These are phyloP conservation scores for Ginglymostoma cirratum DNA, from an alignment of 2,113 vertebrate genomes.

Conservation along the genomic window DNA sequence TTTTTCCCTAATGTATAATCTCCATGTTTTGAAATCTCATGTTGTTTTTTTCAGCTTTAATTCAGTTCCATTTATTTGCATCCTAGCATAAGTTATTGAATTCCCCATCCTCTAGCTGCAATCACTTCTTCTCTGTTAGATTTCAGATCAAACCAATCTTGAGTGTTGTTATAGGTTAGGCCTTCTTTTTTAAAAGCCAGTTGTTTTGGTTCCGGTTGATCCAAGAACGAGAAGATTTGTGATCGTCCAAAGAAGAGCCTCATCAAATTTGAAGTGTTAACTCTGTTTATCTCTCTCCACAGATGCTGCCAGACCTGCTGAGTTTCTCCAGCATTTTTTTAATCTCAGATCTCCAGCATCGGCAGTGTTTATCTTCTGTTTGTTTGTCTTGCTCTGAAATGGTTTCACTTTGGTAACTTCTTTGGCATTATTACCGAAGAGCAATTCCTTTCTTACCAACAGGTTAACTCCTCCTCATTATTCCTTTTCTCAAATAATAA, in stretches of 20 bases:
- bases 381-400: not conserved
- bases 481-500: not conserved
- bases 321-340: too few relatives aligned
- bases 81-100: not conserved
- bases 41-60: not conserved
- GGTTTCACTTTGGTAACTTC: not conserved
- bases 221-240: too few relatives aligned
- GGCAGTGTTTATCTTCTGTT: not conserved
- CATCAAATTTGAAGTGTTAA: too few relatives aligned
- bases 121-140: not conserved
- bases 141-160: not conserved
- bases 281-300: too few relatives aligned
- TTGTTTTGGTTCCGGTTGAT: too few relatives aligned
- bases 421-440: not conserved
- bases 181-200: too few relatives aligned
- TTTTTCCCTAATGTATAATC: not conserved
- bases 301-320: too few relatives aligned
- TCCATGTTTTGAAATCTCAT: not conserved
- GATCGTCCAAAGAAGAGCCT: too few relatives aligned
- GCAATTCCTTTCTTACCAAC: not conserved
- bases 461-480: not conserved
- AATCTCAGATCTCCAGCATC: not conserved
- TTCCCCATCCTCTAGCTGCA: too few relatives aligned
- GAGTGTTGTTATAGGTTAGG: not conserved
- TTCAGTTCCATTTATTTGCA: not conserved